A percentile compares a stretch with the other conserved stretches of the same genome.
These are phyloP conservation scores for Glossosoma conforme DNA, from an alignment of 1,140 invertebrate genomes.

Conservation along the genomic window DNA sequence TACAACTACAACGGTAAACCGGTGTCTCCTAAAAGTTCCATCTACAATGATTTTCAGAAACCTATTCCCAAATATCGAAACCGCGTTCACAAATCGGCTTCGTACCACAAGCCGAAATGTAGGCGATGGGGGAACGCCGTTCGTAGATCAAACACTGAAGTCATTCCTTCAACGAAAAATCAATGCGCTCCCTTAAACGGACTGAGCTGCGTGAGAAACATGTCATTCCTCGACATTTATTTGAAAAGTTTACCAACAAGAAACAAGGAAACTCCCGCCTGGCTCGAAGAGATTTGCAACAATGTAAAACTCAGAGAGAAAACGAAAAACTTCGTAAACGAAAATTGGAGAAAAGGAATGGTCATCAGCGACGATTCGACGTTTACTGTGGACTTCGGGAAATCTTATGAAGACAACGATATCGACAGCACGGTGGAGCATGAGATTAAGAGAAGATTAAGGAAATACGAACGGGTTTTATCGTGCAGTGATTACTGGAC, in stretches of 20 bases:
- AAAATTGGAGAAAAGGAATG: conserved; percentile 30
- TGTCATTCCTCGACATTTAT: conserved; percentile 49
- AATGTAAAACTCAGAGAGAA: conserved; percentile 36
- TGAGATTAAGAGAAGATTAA: conserved; percentile 46
- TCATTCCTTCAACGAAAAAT: conserved; percentile 11
- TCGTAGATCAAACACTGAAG: conserved; percentile 23
- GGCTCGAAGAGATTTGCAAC: conserved; percentile 34
- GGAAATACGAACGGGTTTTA: conserved; percentile 46
- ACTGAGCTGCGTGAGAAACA: conserved; percentile 30
- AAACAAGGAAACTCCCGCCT: conserved; percentile 26
- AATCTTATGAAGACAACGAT: conserved; percentile 16
- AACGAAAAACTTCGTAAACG: conserved; percentile 34
- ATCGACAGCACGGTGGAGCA: conserved; percentile 42
- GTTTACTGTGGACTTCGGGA: conserved; percentile 12
- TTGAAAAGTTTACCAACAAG: conserved; percentile 46
- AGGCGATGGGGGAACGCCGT: neutral
- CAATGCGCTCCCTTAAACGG: neutral
- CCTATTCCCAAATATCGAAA: conserved; percentile 3
- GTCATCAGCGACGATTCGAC: conserved; percentile 20
- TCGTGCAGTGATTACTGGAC: conserved; percentile 42
- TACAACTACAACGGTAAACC: conserved; percentile 19
- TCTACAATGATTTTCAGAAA: neutral
- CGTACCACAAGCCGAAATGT: conserved; percentile 16
- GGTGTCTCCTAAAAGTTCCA: neutral
- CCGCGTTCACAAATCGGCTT: conserved; percentile 22